Conservation (phyloP, 1,140 invertebrate species). For the Achatina immaculata region DNA sequence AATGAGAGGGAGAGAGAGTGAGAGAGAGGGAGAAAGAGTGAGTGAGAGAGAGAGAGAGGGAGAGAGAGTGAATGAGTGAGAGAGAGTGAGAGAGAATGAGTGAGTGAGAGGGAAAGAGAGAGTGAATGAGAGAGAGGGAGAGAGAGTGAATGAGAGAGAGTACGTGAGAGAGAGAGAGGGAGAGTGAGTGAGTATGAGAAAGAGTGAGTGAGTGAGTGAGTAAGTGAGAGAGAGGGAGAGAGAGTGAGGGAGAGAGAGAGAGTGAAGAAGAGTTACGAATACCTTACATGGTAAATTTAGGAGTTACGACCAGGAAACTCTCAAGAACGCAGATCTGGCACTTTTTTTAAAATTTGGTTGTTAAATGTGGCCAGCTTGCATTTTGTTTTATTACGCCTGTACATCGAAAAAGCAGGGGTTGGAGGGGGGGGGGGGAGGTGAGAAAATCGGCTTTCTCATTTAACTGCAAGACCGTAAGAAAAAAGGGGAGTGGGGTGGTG, state of each 20-base stretch:
- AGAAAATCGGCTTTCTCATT: no score
- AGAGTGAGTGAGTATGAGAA: not conserved
- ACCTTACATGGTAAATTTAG: no score
- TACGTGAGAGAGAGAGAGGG: constrained; percentile 21
- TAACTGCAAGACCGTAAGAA: no score
- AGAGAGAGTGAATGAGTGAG: not conserved
- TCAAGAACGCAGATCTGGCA: no score
- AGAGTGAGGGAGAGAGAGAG: constrained; percentile 21
- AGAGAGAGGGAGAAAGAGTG: not conserved
- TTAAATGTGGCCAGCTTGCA: no score
- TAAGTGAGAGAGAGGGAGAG: not conserved
- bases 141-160: constrained; percentile 12
- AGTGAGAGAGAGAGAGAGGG: not conserved
- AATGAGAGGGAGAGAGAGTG: no score
- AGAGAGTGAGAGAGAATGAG: constrained; percentile 9
- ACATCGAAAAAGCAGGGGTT: no score
- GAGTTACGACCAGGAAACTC: no score
- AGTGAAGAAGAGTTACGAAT: no score
- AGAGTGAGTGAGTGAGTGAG: not conserved
- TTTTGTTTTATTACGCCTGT: no score
- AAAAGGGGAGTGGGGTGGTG: not conserved
- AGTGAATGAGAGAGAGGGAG: not conserved
- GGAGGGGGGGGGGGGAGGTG: not conserved
- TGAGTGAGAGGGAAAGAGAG: not conserved
- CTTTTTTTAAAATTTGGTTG: no score